Evolutionary conservation across 2,888 invertebrate species (phyloP), one percentile per base, ranked within the genome.

Genomic region (Leptarthrus brevirostris): DNA sequence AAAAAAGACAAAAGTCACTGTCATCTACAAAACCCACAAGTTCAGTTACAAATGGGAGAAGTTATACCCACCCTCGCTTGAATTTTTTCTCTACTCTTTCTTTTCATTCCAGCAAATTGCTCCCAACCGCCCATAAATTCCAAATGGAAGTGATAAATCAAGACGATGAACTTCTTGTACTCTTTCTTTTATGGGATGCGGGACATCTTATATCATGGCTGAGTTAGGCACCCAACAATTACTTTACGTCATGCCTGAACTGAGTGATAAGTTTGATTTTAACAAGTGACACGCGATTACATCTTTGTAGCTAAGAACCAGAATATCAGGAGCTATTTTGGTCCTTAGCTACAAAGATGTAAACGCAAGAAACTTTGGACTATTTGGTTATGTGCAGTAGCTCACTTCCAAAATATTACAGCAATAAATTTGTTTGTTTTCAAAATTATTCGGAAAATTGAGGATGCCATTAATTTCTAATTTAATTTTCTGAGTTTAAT

Each of bases 71-170:
- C 34, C 71, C 54, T 54, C 30, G 49, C 20, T 52, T 22, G 69
- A 44, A 69, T 72, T 58, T 58, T 58, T 58, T 72, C 58, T 49
- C 22, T 5, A 18, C 18, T 47, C 30, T 56, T 49, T 72, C 44
- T 18, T 58, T 47, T 58, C 14, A 56, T 56, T 58, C 49, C 76
- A 78, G 78, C 79, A 79, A 79, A 79, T 79, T 78, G 77, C 77
- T 77, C 75, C 77, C 77, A 74, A 77, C 77, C 79, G 77, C 77
- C 79, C 78, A 79, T 79, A 79, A 79, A 78, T 79, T 78, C 74
- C 75, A 76, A 74, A 77, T 77, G 75, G 77, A 75, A 76, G 77
- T 78, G 76, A 79, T 79, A 79, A 78, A 79, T 79, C 77, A 78
- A 78, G 77, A 77, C 76, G 78, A 77, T 77, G 77, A 76, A 78